Base-by-base conservation (phyloP, 2,113 vertebrate species). In the human region DNA sequence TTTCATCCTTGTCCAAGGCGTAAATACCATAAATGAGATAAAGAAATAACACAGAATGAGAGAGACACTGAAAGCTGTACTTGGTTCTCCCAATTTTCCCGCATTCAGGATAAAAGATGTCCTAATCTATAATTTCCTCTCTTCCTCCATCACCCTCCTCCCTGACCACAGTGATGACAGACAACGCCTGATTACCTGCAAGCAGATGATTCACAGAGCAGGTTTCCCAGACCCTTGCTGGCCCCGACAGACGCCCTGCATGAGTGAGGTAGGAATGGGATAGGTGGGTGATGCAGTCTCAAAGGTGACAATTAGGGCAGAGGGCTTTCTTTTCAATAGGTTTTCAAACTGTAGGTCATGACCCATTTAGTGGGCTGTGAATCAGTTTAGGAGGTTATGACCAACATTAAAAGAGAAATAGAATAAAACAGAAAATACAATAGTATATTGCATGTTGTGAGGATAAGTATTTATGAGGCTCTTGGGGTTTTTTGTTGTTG, bases 391-490 rank as follows among this genome's bases (percentile, higher is more conserved):
- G 16, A 61, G 66, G 70, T n/a, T 59, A 45, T 25, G 43, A 73
- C 5, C 12, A 35, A n/a, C 79, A 32, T 22, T 61, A 66, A 79
- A 57, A 40, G 38, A 50, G 38, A 50, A 55, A 48, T 7, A 4
- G 5, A 90, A 16, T 11, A 6, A 5, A 88, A 16, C 0, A 30
- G 68, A 59, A 81, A 75, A 25, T 9, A 32, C 2, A 3, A 40
- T 1, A 68, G 52, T 2, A 43, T 2, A 16, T 0, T 43, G 79
- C 13, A 40, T 13, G 50, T 5, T 12, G 45, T 2, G 9, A 68
- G 75, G 25, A 8, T 48, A 40, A n/a, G 66, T 1, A 16, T 1
- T 22, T 27, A 61, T 30, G 20, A 64, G 61, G 61, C 61, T 55
- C 52, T 55, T 55, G 52, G 52, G 52, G 20, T 55, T 55, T 55